These are phyloP conservation scores for Acanthurus lineatus DNA, from an alignment of 2,797 vertebrate species.

Conservation along the genomic window DNA sequence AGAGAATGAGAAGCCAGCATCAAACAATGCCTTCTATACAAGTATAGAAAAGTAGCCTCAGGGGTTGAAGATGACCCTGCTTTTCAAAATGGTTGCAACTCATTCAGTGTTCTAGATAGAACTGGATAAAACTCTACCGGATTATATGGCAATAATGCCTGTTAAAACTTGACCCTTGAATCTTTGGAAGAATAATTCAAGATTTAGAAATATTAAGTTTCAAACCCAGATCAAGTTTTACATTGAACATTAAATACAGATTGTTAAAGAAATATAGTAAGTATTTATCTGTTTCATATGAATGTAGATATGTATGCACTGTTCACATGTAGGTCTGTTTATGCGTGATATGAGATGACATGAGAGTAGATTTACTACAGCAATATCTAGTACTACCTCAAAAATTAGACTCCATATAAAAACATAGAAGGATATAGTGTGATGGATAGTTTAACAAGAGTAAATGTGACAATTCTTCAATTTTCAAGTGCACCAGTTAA, in stretches of 20 bases:
- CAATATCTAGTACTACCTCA: neutral
- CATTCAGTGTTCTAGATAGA: neutral
- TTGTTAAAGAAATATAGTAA: neutral
- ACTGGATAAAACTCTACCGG: neutral
- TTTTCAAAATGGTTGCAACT: neutral
- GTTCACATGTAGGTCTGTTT: neutral
- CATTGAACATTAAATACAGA: neutral
- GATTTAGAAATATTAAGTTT: neutral
- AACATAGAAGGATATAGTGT: neutral
- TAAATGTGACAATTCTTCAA: neutral
- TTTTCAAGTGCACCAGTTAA: neutral
- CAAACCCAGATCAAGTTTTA: neutral
- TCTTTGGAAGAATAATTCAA: neutral
- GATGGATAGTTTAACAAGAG: neutral
- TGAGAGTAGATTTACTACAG: neutral
- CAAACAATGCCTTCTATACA: neutral
- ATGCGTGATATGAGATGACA: neutral
- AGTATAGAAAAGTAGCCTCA: conserved; percentile 6
- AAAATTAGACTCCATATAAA: neutral
- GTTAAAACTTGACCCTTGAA: neutral
- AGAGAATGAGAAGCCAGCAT: conserved; percentile 12
- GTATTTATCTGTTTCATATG: neutral
- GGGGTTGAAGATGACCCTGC: conserved; percentile 1
- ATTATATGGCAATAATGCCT: neutral
- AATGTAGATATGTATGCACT: neutral